Evolutionary conservation across 2,113 vertebrate genomes (phyloP).

Genomic region (Atlantisia rogersi): DNA sequence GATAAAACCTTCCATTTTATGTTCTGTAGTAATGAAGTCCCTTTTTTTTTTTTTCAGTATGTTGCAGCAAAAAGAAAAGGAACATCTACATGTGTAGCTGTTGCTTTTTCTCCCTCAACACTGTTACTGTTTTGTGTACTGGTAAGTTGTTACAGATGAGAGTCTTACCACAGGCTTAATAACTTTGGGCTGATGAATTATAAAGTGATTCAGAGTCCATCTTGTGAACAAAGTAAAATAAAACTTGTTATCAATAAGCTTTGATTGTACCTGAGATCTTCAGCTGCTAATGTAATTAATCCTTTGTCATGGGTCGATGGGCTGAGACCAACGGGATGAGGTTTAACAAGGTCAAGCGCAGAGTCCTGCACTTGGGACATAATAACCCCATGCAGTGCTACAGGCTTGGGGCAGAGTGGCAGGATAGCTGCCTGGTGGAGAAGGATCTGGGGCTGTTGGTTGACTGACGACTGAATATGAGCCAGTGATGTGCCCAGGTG

Average conservation of each 20-base stretch:
- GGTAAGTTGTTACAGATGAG: slow-evolving; percentile 72
- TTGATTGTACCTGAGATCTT: background rate
- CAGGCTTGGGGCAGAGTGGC: no score
- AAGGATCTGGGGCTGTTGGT: no score
- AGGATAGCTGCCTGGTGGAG: no score
- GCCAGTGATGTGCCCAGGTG: no score
- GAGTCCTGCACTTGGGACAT: no score
- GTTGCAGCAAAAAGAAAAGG: slow-evolving; percentile 81
- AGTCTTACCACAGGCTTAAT: background rate
- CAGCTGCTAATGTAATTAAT: background rate
- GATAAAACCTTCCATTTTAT: background rate
- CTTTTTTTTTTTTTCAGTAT: slow-evolving; percentile 69
- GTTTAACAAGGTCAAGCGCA: no score
- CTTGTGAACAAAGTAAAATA: background rate
- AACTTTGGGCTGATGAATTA: background rate
- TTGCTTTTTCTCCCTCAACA: slow-evolving; percentile 73
- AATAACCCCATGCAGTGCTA: no score
- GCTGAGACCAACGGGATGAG: no score
- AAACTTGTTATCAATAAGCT: background rate
- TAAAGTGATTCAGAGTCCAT: background rate
- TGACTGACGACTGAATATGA: no score
- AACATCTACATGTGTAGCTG: slow-evolving; percentile 81
- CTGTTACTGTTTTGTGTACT: slow-evolving; percentile 77
- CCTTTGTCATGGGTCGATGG: background rate
- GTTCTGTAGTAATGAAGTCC: background rate